A percentile compares a stretch with the other conserved stretches of the same genome.
Conservation (phyloP, 2,797 vertebrate species). For the Falco berigora region DNA sequence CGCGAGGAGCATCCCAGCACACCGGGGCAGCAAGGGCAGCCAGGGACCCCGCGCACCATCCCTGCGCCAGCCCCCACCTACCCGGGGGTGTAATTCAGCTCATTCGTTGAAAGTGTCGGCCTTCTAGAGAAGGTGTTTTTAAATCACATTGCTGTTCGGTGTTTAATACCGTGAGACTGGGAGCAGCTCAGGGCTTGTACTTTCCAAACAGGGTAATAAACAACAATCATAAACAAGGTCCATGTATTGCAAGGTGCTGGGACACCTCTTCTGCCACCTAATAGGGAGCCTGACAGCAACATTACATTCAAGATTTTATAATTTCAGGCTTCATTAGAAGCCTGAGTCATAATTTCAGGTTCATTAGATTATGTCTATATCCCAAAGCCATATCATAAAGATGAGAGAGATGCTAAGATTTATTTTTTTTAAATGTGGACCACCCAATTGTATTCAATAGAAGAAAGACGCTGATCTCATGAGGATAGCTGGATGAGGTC, state of each 20-base stretch:
- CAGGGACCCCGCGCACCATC: neutral
- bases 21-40: accelerated
- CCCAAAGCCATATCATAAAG: neutral
- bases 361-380: neutral
- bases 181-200: neutral
- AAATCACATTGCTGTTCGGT: accelerated
- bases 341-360: neutral
- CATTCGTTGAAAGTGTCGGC: accelerated
- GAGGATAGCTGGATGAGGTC: neutral
- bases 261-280: neutral
- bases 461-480: neutral
- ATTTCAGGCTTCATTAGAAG: neutral
- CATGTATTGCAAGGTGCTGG: neutral
- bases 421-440: neutral
- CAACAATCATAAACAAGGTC: accelerated
- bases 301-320: neutral
- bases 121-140: neutral
- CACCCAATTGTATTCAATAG: neutral
- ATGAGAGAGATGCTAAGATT: neutral
- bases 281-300: accelerated
- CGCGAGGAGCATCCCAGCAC: neutral
- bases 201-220: neutral
- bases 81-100: accelerated
- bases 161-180: neutral
- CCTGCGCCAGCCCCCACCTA: accelerated